phyloP scores from a whole-genome alignment of 92 coral and sea anemone genomes.

The Galaxea fascicularis region DNA sequence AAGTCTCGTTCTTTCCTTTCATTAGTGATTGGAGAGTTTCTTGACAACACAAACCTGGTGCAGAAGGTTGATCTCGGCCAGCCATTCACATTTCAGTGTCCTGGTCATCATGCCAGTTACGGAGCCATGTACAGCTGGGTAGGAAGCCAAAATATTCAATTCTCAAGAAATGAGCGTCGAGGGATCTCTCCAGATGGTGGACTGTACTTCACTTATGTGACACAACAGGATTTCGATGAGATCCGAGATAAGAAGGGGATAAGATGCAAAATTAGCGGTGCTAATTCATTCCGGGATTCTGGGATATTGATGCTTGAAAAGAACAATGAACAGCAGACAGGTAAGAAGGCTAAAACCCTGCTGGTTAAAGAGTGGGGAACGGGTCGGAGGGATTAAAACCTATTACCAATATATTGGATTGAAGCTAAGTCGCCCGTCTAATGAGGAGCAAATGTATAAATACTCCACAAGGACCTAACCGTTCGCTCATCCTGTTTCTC shows the following conservation, averaged over 20 bases:
- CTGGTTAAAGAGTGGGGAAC: not conserved
- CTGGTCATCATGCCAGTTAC: conserved; percentile 1
- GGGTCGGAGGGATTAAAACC: not conserved
- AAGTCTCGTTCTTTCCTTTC: not conserved
- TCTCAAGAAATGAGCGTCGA: conserved; percentile 8
- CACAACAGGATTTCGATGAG: conserved; percentile 15
- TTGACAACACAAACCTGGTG: not conserved
- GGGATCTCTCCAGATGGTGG: conserved; percentile 22
- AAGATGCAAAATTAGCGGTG: conserved; percentile 21
- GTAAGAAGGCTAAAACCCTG: conserved; percentile 12
- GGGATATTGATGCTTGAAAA: conserved; percentile 17
- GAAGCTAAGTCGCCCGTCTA: no score
- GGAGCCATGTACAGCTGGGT: conserved; percentile 7
- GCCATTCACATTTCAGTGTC: conserved; percentile 24
- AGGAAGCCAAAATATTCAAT: not conserved
- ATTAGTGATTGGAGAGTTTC: conserved; percentile 14
- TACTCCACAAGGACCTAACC: no score
- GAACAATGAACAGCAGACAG: conserved; percentile 11
- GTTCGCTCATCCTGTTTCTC: no score
- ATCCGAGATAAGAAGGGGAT: not conserved
- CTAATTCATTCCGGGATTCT: not conserved
- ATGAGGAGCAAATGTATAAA: no score
- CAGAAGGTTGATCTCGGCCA: conserved; percentile 28
- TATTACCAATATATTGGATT: no score
- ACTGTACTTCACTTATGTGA: conserved; percentile 7